Evolutionary conservation across 2,888 invertebrate species (phyloP).

Genomic region (Erebia epiphron): DNA sequence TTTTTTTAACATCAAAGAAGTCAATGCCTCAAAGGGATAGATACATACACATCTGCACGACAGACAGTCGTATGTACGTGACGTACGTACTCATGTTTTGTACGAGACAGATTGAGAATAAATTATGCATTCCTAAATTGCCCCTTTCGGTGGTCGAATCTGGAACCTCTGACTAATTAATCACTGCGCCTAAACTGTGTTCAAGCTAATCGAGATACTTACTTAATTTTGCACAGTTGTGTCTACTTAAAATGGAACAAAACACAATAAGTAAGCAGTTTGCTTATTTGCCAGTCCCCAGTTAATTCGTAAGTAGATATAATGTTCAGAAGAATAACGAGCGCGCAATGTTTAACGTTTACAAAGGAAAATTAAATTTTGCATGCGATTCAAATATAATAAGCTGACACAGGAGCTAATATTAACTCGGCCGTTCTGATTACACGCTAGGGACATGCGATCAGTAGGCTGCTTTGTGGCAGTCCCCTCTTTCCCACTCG

Average conservation of each 20-base stretch:
- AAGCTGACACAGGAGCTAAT: slow-evolving; percentile 24
- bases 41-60: too few relatives aligned
- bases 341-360: slow-evolving; percentile 15
- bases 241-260: slow-evolving; percentile 5
- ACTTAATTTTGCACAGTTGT: slow-evolving; percentile 4
- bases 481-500: too few relatives aligned
- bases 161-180: too few relatives aligned
- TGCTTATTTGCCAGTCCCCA: slow-evolving; percentile 15
- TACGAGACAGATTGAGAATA: too few relatives aligned
- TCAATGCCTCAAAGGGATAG: too few relatives aligned
- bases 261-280: slow-evolving; percentile 17
- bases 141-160: too few relatives aligned
- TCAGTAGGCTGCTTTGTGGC: too few relatives aligned
- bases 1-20: too few relatives aligned
- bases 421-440: slow-evolving; percentile 27
- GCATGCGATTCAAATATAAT: slow-evolving; percentile 19
- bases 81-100: too few relatives aligned
- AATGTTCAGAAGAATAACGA: slow-evolving; percentile 10
- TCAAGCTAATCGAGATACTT: neutral
- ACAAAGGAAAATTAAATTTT: slow-evolving; percentile 31
- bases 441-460: neutral
- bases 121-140: too few relatives aligned
- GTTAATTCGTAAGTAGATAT: slow-evolving; percentile 12
- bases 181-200: too few relatives aligned
- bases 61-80: too few relatives aligned